Percentiles rank a stretch among this genome's conserved stretches.
These are phyloP conservation scores for Mycteria americana DNA, from an alignment of 2,797 vertebrate genomes.

Conservation along the genomic window DNA sequence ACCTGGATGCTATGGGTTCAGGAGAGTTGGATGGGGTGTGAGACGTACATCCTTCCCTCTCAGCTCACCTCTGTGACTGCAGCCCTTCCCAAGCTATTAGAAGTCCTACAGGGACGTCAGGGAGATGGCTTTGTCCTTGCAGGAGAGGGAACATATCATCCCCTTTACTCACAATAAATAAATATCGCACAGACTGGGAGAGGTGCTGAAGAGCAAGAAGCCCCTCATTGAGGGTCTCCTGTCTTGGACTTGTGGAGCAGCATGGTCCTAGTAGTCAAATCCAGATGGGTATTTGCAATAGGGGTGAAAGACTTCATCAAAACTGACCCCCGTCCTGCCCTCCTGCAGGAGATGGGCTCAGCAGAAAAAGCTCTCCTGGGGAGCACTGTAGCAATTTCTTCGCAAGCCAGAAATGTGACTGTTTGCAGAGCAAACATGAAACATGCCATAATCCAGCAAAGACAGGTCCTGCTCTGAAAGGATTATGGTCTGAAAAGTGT, in stretches of 20 bases:
- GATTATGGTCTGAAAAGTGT: neutral
- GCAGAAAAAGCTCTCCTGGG: neutral
- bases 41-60: neutral
- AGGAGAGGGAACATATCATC: neutral
- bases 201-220: neutral
- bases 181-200: rapidly evolving
- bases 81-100: neutral
- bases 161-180: neutral
- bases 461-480: neutral
- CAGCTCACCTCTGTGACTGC: neutral
- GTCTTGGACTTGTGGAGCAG: neutral
- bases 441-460: neutral
- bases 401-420: neutral
- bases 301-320: neutral
- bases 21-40: neutral
- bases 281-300: neutral
- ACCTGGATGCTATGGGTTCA: neutral
- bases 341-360: neutral
- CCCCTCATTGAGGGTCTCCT: neutral
- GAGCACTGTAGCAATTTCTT: neutral
- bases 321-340: neutral
- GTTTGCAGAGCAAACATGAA: neutral
- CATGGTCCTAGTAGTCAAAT: neutral
- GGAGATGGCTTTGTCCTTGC: neutral
- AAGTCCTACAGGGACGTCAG: neutral